Evolutionary conservation across 1,140 invertebrate species (phyloP).

Genomic region (Drosophila trapezifrons): DNA sequence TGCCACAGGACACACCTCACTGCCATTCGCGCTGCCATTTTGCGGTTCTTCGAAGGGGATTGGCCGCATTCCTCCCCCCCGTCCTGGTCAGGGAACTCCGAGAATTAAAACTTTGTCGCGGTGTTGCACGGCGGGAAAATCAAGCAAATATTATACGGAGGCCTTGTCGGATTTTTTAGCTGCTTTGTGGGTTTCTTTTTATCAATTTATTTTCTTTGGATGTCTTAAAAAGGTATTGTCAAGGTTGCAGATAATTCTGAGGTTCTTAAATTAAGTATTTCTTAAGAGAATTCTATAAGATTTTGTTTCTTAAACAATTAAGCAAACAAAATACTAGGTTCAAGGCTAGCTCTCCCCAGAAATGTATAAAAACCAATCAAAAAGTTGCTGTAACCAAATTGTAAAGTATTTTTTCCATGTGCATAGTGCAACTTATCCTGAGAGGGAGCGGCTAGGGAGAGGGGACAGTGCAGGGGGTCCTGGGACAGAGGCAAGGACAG

Average conservation of each 20-base stretch:
- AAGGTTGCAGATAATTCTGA: too few species aligned
- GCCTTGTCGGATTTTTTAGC: background rate
- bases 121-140: constrained; percentile 3
- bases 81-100: constrained; percentile 12
- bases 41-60: constrained; percentile 52
- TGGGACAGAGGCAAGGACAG: constrained; percentile 23
- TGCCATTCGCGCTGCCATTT: constrained; percentile 60
- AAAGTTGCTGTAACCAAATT: too few species aligned
- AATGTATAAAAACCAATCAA: too few species aligned
- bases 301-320: too few species aligned
- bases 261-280: too few species aligned
- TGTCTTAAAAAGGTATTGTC: too few species aligned
- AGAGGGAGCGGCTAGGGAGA: background rate
- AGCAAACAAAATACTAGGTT: too few species aligned
- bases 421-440: constrained; percentile 1
- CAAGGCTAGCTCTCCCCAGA: too few species aligned
- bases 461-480: background rate
- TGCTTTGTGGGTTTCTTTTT: too few species aligned
- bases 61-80: constrained; percentile 20
- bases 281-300: background rate
- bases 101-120: constrained; percentile 46
- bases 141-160: constrained; percentile 10
- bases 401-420: constrained; percentile 8
- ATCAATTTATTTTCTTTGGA: too few species aligned
- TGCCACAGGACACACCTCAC: constrained; percentile 66